Conservation (phyloP, 2,888 invertebrate genomes). For the Stenotaenia linearis region DNA sequence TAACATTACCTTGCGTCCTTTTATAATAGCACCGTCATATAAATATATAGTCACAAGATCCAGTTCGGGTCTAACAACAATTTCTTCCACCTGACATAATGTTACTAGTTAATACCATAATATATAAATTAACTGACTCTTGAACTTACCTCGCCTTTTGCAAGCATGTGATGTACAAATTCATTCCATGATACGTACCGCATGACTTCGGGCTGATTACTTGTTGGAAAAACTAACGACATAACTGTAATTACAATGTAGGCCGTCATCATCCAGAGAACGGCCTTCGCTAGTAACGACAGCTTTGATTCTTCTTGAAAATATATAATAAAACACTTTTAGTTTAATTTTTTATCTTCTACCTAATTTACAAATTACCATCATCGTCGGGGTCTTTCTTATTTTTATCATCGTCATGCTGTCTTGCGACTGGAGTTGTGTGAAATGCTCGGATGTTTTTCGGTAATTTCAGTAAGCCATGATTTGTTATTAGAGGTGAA, state of each 20-base stretch:
- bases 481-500: background rate
- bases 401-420: constrained; percentile 34
- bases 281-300: constrained; percentile 65
- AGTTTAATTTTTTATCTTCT: too few relatives aligned
- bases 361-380: constrained; percentile 1
- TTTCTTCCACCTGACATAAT: constrained; percentile 58
- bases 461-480: background rate
- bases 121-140: background rate
- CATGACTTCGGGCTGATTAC: constrained; percentile 68
- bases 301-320: constrained; percentile 58
- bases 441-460: background rate
- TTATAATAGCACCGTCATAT: constrained; percentile 77
- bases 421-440: background rate
- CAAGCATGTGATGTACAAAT: constrained; percentile 88
- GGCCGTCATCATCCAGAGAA: constrained; percentile 72
- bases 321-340: background rate
- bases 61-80: constrained; percentile 75
- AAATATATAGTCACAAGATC: constrained; percentile 79
- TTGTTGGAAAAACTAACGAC: constrained; percentile 64
- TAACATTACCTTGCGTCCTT: constrained; percentile 71
- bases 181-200: constrained; percentile 92
- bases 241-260: constrained; percentile 68
- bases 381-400: constrained; percentile 53
- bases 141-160: constrained; percentile 71
- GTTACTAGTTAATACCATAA: background rate